phyloP scores from a whole-genome alignment of 2,113 vertebrate genomes.

The Elachura formosa region DNA sequence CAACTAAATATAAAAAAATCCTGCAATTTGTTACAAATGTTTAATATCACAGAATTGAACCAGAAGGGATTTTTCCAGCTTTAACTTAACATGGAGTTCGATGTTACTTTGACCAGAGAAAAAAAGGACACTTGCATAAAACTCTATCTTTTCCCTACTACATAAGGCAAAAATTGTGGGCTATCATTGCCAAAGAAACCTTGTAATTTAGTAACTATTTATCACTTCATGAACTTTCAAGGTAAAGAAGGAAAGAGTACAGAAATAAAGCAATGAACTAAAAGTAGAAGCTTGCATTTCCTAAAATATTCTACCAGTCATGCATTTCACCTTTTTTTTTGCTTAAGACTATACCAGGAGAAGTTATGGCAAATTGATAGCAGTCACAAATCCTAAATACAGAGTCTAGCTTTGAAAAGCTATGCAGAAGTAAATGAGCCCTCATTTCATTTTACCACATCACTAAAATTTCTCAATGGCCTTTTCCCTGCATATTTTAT shows the following conservation, averaged over 20 bases:
- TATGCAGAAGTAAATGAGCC: conserved; percentile 34
- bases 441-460: conserved; percentile 42
- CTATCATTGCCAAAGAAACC: not conserved
- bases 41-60: not conserved
- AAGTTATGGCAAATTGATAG: not conserved
- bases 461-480: conserved; percentile 31
- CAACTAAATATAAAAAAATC: not conserved
- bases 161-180: not conserved
- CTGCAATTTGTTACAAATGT: not conserved
- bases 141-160: not conserved
- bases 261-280: not conserved
- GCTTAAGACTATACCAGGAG: not conserved
- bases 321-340: not conserved
- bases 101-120: not conserved
- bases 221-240: not conserved
- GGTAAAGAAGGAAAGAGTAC: not conserved
- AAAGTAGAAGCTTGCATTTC: not conserved
- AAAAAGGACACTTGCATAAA: not conserved
- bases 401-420: conserved; percentile 17
- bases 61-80: not conserved
- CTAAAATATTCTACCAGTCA: not conserved
- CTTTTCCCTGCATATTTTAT: conserved; percentile 9
- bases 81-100: not conserved
- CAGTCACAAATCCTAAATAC: conserved; percentile 37
- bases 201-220: not conserved